A percentile compares a stretch with the other conserved stretches of the same genome.
phyloP scores from a whole-genome alignment of 2,888 invertebrate genomes.

The Meganola albula region DNA sequence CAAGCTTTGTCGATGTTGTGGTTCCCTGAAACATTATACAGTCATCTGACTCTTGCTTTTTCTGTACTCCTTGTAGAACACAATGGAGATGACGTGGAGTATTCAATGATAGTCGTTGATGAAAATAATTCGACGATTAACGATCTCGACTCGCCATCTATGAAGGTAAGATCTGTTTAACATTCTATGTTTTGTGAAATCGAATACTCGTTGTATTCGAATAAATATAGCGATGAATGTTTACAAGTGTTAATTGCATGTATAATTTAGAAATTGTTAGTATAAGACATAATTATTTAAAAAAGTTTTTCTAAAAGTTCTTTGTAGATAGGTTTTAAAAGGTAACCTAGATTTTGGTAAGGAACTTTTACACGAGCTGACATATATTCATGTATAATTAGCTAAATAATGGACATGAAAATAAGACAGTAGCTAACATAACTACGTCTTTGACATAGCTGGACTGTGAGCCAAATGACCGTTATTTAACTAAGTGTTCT shows the following conservation, averaged over 20 bases:
- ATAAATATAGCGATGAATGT: slow-evolving; percentile 17
- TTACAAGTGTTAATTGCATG: slow-evolving; percentile 31
- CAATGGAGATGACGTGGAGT: slow-evolving; percentile 87
- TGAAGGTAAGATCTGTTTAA: slow-evolving; percentile 83
- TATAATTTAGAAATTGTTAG: slow-evolving; percentile 19
- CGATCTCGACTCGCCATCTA: slow-evolving; percentile 89
- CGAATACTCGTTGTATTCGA: slow-evolving; percentile 12
- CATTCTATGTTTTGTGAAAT: no score
- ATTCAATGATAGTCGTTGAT: slow-evolving; percentile 93
- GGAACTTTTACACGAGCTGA: no score
- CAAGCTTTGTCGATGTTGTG: slow-evolving; percentile 65
- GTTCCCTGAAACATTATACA: slow-evolving; percentile 2
- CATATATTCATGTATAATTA: no score
- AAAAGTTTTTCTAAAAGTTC: no score
- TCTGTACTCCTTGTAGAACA: slow-evolving; percentile 53
- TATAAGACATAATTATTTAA: no score
- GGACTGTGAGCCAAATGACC: no score
- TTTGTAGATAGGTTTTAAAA: no score
- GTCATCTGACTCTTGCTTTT: slow-evolving; percentile 16
- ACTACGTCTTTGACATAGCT: no score
- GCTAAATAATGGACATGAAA: no score
- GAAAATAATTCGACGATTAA: slow-evolving; percentile 91
- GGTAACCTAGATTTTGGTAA: no score
- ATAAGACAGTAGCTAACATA: no score
- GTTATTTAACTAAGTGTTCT: no score